Percentiles rank a stretch among this genome's conserved stretches.
phyloP scores from a whole-genome alignment of 2,888 invertebrate genomes.

The Cryptops parisi region DNA sequence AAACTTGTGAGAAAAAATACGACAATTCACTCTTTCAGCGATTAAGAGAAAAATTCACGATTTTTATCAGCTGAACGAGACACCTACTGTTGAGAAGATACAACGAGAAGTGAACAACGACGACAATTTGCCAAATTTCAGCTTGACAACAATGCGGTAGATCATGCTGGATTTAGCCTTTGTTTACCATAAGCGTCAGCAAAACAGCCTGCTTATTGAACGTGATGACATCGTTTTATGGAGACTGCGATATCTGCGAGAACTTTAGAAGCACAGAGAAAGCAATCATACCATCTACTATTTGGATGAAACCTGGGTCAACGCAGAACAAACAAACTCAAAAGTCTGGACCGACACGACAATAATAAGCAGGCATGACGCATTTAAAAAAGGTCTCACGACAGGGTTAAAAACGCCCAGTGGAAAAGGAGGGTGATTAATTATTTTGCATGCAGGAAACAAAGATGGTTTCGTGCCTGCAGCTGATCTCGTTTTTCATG shows the following conservation, averaged over 20 bases:
- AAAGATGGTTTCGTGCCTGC: conserved; percentile 6
- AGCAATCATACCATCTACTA: not conserved
- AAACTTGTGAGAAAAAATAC: too few species aligned
- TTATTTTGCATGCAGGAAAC: conserved; percentile 8
- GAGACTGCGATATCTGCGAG: not conserved
- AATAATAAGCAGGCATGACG: not conserved
- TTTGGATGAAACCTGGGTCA: conserved; percentile 9
- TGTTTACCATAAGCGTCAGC: not conserved
- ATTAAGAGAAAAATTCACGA: not conserved
- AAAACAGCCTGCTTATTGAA: not conserved
- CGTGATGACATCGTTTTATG: conserved; percentile 1
- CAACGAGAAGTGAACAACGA: not conserved
- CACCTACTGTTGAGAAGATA: conserved; percentile 1
- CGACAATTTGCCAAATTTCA: not conserved
- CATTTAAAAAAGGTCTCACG: not conserved
- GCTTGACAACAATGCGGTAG: not conserved
- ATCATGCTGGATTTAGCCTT: not conserved
- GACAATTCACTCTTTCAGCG: not conserved
- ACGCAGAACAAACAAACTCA: not conserved
- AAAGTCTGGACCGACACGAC: not conserved
- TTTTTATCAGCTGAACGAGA: not conserved
- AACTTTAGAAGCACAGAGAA: not conserved
- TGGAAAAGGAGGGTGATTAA: conserved; percentile 5
- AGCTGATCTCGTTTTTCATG: conserved; percentile 6
- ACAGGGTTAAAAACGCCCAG: not conserved